phyloP scores from a whole-genome alignment of 1,140 invertebrate species.

The Lepidurus arcticus region DNA sequence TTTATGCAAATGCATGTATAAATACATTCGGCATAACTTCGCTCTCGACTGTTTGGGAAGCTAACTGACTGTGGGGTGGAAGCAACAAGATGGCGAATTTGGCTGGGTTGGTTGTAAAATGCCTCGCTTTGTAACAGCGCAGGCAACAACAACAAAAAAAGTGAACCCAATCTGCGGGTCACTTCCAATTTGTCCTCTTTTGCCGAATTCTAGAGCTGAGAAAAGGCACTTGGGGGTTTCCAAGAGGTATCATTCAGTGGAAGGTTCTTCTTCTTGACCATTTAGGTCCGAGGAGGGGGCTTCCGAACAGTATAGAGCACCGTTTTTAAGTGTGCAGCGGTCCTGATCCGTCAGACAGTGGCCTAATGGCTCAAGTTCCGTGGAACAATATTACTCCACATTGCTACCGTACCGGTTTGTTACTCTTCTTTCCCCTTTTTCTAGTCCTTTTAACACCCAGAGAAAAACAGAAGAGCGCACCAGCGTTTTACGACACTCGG shows the following conservation, averaged over 20 bases:
- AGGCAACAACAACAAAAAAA: slow-evolving; percentile 2
- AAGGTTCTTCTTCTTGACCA: no score
- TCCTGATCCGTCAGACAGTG: background rate
- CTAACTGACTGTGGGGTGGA: no score
- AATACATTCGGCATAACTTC: no score
- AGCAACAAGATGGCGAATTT: no score
- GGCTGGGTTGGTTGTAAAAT: no score
- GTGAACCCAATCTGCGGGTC: background rate
- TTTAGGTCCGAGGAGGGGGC: background rate
- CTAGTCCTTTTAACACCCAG: background rate
- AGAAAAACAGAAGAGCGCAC: background rate
- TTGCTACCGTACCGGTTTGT: background rate
- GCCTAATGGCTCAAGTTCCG: background rate
- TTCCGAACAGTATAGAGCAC: background rate
- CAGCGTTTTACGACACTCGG: slow-evolving; percentile 4
- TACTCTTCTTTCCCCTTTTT: background rate
- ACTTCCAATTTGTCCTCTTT: slow-evolving; percentile 7
- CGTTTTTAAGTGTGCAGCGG: background rate
- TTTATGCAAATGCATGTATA: no score
- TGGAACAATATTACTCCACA: slow-evolving; percentile 22
- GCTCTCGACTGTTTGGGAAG: no score
- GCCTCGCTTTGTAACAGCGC: no score
- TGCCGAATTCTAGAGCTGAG: slow-evolving; percentile 2
- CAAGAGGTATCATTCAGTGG: background rate
- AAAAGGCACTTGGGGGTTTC: no score